phyloP scores from a whole-genome alignment of 2,888 invertebrate species.

The Leucozona laternaria region DNA sequence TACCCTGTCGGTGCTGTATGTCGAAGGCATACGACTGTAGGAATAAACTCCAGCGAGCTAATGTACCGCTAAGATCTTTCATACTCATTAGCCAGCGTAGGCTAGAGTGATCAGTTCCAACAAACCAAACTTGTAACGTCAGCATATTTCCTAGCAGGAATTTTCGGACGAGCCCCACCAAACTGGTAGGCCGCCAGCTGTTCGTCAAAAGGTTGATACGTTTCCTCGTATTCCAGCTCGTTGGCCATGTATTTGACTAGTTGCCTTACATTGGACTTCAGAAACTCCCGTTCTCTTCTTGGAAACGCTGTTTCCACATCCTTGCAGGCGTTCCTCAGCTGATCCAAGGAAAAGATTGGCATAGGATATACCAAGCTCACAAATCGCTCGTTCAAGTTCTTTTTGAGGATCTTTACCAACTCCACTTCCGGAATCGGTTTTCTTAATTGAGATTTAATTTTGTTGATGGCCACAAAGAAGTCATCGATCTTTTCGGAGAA shows the following conservation, averaged over 20 bases:
- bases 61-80: too few species aligned
- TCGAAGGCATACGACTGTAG: too few species aligned
- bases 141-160: not conserved
- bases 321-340: slow-evolving; percentile 1
- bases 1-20: too few species aligned
- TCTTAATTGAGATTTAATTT: too few species aligned
- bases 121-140: not conserved
- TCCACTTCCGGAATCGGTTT: too few species aligned
- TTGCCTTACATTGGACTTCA: not conserved
- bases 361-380: not conserved
- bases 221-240: not conserved
- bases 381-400: too few species aligned
- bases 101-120: too few species aligned
- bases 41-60: too few species aligned
- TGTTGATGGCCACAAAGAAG: too few species aligned
- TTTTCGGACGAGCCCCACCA: not conserved
- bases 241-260: not conserved
- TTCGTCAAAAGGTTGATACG: not conserved
- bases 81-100: too few species aligned
- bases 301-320: not conserved
- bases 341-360: not conserved
- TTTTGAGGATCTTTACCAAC: too few species aligned
- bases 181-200: not conserved
- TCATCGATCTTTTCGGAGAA: too few species aligned
- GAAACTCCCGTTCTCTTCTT: not conserved